These are phyloP conservation scores for Syndactyla subalaris DNA, from an alignment of 2,797 vertebrate genomes.

Conservation along the genomic window DNA sequence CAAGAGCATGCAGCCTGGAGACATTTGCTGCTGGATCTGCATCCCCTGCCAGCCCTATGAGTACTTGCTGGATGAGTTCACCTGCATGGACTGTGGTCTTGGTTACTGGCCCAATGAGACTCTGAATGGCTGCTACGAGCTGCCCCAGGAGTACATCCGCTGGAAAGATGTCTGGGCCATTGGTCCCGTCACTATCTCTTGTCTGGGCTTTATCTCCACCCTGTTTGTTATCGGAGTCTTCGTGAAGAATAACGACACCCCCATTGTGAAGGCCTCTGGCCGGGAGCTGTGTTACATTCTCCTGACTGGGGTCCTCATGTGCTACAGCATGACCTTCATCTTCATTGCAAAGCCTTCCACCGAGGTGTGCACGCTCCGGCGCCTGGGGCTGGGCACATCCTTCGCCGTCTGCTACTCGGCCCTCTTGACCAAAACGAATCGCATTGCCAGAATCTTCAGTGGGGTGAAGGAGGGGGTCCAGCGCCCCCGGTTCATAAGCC, in stretches of 20 bases:
- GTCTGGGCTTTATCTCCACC: conserved; percentile 92
- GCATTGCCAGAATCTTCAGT: conserved; percentile 95
- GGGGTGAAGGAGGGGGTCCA: conserved; percentile 93
- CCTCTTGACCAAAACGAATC: conserved; percentile 96
- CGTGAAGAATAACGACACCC: conserved; percentile 90
- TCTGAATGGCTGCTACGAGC: conserved; percentile 90
- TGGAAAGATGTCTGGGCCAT: conserved; percentile 97
- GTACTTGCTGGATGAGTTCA: conserved; percentile 93
- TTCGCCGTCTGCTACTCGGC: conserved; percentile 97
- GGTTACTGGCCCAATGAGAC: conserved; percentile 94
- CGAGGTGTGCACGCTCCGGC: conserved; percentile 89
- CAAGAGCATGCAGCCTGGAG: conserved; percentile 97
- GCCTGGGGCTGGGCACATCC: conserved; percentile 92
- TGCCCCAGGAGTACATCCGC: conserved; percentile 95
- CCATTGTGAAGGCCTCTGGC: conserved; percentile 95
- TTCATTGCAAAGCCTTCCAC: conserved; percentile 95
- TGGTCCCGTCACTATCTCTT: conserved; percentile 93
- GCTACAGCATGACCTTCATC: conserved; percentile 98
- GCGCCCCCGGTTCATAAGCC: conserved; percentile 94
- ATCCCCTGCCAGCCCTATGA: conserved; percentile 95
- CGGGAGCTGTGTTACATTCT: conserved; percentile 97
- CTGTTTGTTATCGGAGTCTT: conserved; percentile 92
- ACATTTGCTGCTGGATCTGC: conserved; percentile 99
- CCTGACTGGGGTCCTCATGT: conserved; percentile 92
- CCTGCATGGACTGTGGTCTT: conserved; percentile 91